These are phyloP conservation scores for Buathra laborator DNA, from an alignment of 2,888 invertebrate species.

Conservation along the genomic window DNA sequence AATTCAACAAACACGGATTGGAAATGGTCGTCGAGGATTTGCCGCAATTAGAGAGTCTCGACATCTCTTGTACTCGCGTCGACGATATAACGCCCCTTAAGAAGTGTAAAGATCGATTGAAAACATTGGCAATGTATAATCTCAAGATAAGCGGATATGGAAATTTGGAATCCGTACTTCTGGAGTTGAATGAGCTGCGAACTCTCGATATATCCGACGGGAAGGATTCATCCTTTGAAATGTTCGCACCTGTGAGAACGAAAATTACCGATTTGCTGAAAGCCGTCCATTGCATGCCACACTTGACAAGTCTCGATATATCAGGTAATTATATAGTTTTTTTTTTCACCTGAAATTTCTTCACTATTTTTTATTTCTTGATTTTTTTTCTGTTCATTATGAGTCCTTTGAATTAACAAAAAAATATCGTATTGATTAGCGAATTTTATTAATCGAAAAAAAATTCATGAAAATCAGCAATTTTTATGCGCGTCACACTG, in stretches of 20 bases:
- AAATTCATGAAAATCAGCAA: no score
- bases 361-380: no score
- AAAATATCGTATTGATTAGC: no score
- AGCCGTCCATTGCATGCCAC: conserved; percentile 85
- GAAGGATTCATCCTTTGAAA: conserved; percentile 85
- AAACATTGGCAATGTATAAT: conserved; percentile 88
- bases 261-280: conserved; percentile 86
- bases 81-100: conserved; percentile 88
- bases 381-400: no score
- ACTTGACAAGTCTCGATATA: conserved; percentile 88
- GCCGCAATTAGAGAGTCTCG: conserved; percentile 87
- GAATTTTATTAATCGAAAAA: no score
- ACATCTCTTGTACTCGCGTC: conserved; percentile 89
- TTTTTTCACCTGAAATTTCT: not conserved
- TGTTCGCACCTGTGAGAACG: conserved; percentile 83
- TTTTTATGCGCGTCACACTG: no score
- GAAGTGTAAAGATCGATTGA: conserved; percentile 87
- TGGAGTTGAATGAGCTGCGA: conserved; percentile 86
- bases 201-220: conserved; percentile 88
- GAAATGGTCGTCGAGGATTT: conserved; percentile 89
- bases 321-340: conserved; percentile 84
- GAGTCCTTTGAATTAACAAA: no score
- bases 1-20: conserved; percentile 89
- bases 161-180: conserved; percentile 85
- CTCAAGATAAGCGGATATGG: conserved; percentile 86